Evolutionary conservation across 2,797 vertebrate genomes (phyloP).

Genomic region (Etheostoma perlongum): DNA sequence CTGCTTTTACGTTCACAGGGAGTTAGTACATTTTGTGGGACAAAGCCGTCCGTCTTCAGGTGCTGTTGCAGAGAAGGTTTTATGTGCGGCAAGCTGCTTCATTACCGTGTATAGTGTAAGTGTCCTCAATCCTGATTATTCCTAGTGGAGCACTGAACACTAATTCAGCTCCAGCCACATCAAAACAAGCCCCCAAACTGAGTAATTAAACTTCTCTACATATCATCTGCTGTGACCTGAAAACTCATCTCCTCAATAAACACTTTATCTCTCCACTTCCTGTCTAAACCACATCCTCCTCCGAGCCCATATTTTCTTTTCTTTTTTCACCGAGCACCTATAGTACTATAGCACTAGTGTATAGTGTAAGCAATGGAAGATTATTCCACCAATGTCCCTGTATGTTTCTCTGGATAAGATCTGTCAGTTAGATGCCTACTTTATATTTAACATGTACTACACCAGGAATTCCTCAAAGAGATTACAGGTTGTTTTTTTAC

Average conservation of each 20-base stretch:
- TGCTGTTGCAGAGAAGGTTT: slow-evolving; percentile 35
- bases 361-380: slow-evolving; percentile 3
- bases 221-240: slow-evolving; percentile 70
- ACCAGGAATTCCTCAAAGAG: neutral
- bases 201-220: slow-evolving; percentile 72
- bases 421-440: neutral
- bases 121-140: slow-evolving; percentile 60
- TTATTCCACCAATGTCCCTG: slow-evolving; percentile 22
- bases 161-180: slow-evolving; percentile 71
- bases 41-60: slow-evolving; percentile 25
- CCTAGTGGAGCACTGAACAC: slow-evolving; percentile 59
- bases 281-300: slow-evolving; percentile 57
- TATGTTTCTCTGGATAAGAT: slow-evolving; percentile 19
- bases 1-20: slow-evolving; percentile 34
- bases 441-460: slow-evolving; percentile 17
- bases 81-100: slow-evolving; percentile 44
- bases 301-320: slow-evolving; percentile 30
- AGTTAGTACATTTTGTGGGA: slow-evolving; percentile 37
- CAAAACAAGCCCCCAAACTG: slow-evolving; percentile 69
- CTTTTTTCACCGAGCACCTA: slow-evolving; percentile 4
- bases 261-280: slow-evolving; percentile 65
- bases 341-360: no score
- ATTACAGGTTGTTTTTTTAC: slow-evolving; percentile 1
- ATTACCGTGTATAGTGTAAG: slow-evolving; percentile 58
- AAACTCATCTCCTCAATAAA: slow-evolving; percentile 74